Conservation (phyloP, 2,113 vertebrate species). For the Esox niger region DNA sequence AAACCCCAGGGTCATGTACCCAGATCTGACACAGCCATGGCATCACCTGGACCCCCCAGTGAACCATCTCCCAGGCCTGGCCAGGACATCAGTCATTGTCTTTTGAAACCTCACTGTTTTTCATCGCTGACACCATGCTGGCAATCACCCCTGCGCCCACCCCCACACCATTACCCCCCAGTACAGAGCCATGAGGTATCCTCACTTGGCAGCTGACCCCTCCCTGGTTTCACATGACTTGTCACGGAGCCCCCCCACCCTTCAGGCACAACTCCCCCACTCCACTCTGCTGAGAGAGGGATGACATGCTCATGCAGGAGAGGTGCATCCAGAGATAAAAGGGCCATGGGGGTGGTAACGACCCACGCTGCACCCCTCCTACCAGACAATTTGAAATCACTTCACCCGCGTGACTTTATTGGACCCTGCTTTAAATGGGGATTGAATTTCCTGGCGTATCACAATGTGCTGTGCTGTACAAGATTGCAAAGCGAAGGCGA, state of each 20-base stretch:
- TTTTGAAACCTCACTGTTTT: slow-evolving; percentile 48
- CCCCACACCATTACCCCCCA: slow-evolving; percentile 32
- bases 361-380: slow-evolving; percentile 34
- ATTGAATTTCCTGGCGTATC: slow-evolving; percentile 77
- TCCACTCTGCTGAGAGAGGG: slow-evolving; percentile 10
- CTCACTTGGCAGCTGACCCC: slow-evolving; percentile 63
- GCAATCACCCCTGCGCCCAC: slow-evolving; percentile 29
- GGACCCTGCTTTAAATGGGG: slow-evolving; percentile 66
- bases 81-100: slow-evolving; percentile 37
- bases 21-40: slow-evolving; percentile 28
- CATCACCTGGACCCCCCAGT: slow-evolving; percentile 34
- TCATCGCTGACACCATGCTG: slow-evolving; percentile 39
- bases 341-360: slow-evolving; percentile 63
- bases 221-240: slow-evolving; percentile 58
- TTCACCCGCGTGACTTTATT: slow-evolving; percentile 73
- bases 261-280: slow-evolving; percentile 28
- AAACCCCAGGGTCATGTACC: slow-evolving; percentile 15
- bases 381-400: slow-evolving; percentile 72
- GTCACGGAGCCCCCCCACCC: slow-evolving; percentile 47
- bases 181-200: slow-evolving; percentile 23
- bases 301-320: background rate
- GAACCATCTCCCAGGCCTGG: slow-evolving; percentile 21
- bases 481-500: slow-evolving; percentile 69
- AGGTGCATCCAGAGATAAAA: slow-evolving; percentile 41
- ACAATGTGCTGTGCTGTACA: slow-evolving; percentile 76